phyloP scores from a whole-genome alignment of 1,140 invertebrate species.

The Pseudoatta argentina region DNA sequence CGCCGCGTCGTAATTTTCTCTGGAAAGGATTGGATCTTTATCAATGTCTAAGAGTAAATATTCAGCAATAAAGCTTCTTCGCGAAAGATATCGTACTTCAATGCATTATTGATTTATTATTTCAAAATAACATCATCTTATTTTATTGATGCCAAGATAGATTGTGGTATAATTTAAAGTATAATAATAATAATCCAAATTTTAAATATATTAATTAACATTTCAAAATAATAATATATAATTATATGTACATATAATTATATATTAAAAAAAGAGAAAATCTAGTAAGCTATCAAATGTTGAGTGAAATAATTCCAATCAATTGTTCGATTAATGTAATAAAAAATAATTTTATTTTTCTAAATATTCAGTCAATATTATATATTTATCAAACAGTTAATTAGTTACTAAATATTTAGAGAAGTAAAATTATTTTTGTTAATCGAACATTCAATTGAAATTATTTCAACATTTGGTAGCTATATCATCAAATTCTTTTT shows the following conservation, averaged over 20 bases:
- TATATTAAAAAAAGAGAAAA: no score
- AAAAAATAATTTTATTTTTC: no score
- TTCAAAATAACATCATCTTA: conserved; percentile 10
- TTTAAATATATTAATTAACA: neutral
- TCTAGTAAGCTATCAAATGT: no score
- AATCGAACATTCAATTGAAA: no score
- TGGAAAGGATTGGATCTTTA: conserved; percentile 46
- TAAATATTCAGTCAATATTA: no score
- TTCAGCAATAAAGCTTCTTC: neutral
- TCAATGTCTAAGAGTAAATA: conserved; percentile 25
- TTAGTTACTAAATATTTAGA: no score
- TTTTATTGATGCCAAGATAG: neutral
- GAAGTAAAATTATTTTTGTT: no score
- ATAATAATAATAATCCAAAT: neutral
- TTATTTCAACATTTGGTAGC: no score
- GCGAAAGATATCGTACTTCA: conserved; percentile 9
- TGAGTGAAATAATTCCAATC: no score
- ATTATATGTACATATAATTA: neutral
- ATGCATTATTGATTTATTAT: conserved; percentile 1
- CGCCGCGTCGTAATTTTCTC: conserved; percentile 28
- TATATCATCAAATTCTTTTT: no score
- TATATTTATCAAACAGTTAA: no score
- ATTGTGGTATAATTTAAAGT: neutral
- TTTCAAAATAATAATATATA: neutral
- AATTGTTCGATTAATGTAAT: no score